Base-by-base conservation (phyloP, 1,140 invertebrate genomes). In the Drosophila nannoptera region DNA sequence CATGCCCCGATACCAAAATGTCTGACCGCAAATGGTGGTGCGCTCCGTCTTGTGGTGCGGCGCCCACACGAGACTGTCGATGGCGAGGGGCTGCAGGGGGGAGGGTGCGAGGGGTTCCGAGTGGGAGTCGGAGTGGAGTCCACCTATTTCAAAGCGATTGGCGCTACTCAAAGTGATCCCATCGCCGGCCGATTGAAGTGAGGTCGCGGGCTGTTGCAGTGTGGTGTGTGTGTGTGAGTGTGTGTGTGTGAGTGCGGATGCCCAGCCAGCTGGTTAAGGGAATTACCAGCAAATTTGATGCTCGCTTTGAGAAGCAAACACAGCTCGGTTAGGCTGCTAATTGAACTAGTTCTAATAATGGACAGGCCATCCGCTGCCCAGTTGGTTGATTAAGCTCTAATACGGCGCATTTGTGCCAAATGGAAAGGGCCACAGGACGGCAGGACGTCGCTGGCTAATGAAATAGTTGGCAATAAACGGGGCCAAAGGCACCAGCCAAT, bases 21-120 rank as follows among this genome's bases (percentile, higher is more conserved):
- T 78, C 77, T 60, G 76, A 78, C 76, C 76, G 67, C 76, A 78
- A 78, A 78, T 75, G 71, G 67, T 58, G 66, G n/a, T n/a, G 71
- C 48, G 33, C 22, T n/a, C 40, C 32, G 43, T 66, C 66, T 61
- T 73, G 45, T 53, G 70, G 49, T 12, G 9, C 35, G 40, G 40
- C 36, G 12, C 22, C 5, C 54, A 12, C 29, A 50, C 56, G 32
- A 76, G 52, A 22, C 22, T 22, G 22, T 22, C 22, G 59, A 33
- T 65, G 55, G 69, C 69, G 45, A 54, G 22, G 22, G 22, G 22
- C 1, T 22, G 22, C n/a, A n/a, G 22, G 22, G 22, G 22, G 22
- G 22, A 22, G 22, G 3, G 1, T 22, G 22, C 1, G 22, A 22
- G 22, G 1, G 22, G 22, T n/a, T n/a, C n/a, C n/a, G 22, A 22